phyloP scores from a whole-genome alignment of 2,113 vertebrate species.

The Fregetta grallaria region DNA sequence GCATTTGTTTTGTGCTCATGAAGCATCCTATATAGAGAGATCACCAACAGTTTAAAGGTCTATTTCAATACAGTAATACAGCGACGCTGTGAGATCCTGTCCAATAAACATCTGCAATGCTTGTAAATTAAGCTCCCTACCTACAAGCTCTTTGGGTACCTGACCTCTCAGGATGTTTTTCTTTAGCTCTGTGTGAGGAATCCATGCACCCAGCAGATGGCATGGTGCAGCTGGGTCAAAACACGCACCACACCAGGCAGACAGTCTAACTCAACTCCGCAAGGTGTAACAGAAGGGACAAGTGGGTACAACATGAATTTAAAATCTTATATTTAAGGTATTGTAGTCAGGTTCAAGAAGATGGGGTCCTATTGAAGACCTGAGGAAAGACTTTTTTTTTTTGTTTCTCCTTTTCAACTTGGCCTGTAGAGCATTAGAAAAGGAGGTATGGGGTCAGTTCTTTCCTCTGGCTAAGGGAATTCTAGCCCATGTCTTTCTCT shows the following conservation, averaged over 20 bases:
- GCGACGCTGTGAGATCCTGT: background rate
- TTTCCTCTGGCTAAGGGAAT: background rate
- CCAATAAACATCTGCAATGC: background rate
- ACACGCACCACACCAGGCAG: background rate
- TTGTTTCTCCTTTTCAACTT: background rate
- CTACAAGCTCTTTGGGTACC: background rate
- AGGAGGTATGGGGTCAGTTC: background rate
- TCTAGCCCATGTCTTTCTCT: background rate
- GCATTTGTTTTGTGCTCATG: background rate
- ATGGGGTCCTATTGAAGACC: background rate
- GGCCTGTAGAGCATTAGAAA: background rate
- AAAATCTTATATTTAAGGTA: background rate
- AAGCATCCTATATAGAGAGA: background rate
- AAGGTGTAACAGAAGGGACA: background rate
- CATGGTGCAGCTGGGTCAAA: background rate
- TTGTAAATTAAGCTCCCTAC: background rate
- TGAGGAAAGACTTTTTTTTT: background rate
- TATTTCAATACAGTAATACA: background rate
- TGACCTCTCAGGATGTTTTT: background rate
- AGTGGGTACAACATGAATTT: background rate
- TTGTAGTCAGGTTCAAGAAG: background rate
- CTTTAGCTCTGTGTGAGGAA: background rate
- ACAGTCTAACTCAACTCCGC: background rate
- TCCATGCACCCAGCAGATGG: rapidly evolving
- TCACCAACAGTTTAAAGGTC: background rate